Conservation (phyloP, 2,797 vertebrate genomes). For the Melanotaenia maccullochi region DNA sequence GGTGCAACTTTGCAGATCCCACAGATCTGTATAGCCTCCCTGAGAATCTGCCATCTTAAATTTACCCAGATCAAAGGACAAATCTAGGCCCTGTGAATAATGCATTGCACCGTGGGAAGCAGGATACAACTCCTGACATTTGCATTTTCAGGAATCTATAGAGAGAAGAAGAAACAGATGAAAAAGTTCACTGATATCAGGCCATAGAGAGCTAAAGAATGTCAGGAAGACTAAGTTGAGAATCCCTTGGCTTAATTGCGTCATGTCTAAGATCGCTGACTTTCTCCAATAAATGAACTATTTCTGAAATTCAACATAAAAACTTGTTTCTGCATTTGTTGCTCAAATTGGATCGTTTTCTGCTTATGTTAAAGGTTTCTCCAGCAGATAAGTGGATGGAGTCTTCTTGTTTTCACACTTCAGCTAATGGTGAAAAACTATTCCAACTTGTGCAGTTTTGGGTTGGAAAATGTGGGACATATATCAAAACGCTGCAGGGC, state of each 20-base stretch:
- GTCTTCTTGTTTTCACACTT: slow-evolving; percentile 26
- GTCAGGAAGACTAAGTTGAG: slow-evolving; percentile 18
- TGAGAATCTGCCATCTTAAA: slow-evolving; percentile 53
- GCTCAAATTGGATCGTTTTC: slow-evolving; percentile 48
- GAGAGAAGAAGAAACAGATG: slow-evolving; percentile 8
- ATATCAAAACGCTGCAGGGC: slow-evolving; percentile 1
- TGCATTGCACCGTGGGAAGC: slow-evolving; percentile 40
- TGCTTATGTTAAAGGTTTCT: slow-evolving; percentile 39
- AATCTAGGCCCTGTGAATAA: slow-evolving; percentile 54
- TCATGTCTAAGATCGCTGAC: slow-evolving; percentile 35
- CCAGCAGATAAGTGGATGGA: slow-evolving; percentile 26
- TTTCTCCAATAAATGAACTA: slow-evolving; percentile 33
- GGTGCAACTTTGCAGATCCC: slow-evolving; percentile 43
- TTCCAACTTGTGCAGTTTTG: slow-evolving; percentile 8
- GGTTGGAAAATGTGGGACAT: not conserved
- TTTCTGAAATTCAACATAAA: slow-evolving; percentile 32
- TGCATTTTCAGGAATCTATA: slow-evolving; percentile 40
- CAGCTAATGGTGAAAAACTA: slow-evolving; percentile 49
- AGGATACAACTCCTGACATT: slow-evolving; percentile 43
- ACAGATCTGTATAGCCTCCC: slow-evolving; percentile 21
- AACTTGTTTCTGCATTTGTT: slow-evolving; percentile 38
- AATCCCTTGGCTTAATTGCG: slow-evolving; percentile 36
- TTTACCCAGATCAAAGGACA: slow-evolving; percentile 50
- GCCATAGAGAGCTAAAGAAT: slow-evolving; percentile 14
- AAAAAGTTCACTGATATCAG: not conserved